These are phyloP conservation scores for Proales similis DNA, from an alignment of 1,140 invertebrate species.

Conservation along the genomic window DNA sequence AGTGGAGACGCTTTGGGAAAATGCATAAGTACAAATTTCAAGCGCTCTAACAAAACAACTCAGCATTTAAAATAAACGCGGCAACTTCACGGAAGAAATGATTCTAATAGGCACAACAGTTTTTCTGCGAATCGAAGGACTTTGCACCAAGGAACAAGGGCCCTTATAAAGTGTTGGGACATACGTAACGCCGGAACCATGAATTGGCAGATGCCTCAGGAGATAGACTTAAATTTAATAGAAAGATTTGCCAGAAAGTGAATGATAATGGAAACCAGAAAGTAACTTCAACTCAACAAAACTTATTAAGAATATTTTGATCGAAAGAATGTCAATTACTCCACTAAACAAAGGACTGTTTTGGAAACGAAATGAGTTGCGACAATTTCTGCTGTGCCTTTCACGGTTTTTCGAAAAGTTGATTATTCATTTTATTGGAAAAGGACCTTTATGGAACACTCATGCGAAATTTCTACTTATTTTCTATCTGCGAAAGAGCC, in stretches of 20 bases:
- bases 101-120: not conserved
- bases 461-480: no score
- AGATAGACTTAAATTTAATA: conserved; percentile 1
- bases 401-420: no score
- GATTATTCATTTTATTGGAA: no score
- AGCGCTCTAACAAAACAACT: not conserved
- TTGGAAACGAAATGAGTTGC: no score
- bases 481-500: no score
- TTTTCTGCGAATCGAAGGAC: not conserved
- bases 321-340: no score
- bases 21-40: not conserved
- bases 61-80: not conserved
- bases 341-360: no score
- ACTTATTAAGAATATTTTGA: conserved; percentile 14
- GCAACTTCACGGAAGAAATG: not conserved
- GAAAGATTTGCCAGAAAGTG: not conserved
- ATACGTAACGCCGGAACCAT: conserved; percentile 10
- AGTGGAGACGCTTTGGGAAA: not conserved
- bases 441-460: no score
- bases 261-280: conserved; percentile 15
- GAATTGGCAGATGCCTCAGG: not conserved
- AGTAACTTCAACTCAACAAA: conserved; percentile 12
- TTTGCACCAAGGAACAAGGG: conserved; percentile 8
- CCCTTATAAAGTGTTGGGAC: conserved; percentile 4
- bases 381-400: no score